phyloP scores from a whole-genome alignment of 2,113 vertebrate genomes.

The Passer domesticus region DNA sequence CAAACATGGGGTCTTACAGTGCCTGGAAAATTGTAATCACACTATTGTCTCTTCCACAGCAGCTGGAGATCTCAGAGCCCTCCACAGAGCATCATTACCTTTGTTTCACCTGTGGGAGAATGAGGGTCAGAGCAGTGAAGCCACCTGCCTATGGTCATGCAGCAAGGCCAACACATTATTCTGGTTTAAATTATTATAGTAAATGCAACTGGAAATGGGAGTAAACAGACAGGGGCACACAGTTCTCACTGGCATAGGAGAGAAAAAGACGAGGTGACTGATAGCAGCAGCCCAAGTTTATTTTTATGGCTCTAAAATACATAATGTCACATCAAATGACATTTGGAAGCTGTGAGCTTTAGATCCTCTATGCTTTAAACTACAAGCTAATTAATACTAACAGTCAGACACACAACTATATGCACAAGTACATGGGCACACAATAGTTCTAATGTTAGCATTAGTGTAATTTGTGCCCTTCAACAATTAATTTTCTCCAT shows the following conservation, averaged over 20 bases:
- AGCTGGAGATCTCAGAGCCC: background rate
- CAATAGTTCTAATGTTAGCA: background rate
- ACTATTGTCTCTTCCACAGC: background rate
- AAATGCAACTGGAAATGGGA: background rate
- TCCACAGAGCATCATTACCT: background rate
- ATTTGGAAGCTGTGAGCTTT: background rate
- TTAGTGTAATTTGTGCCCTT: background rate
- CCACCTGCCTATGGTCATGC: background rate
- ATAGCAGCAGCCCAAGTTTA: background rate
- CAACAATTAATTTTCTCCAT: background rate
- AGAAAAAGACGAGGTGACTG: background rate
- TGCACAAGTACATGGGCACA: background rate
- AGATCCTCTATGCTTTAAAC: background rate
- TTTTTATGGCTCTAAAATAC: background rate
- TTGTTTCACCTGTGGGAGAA: background rate
- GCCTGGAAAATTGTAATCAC: background rate
- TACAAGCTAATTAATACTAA: background rate
- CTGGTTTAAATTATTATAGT: background rate
- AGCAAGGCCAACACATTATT: background rate
- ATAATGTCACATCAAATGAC: background rate
- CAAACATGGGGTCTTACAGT: background rate
- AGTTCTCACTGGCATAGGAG: background rate
- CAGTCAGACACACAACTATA: background rate
- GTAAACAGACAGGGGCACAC: background rate
- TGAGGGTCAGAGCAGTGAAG: background rate